These are phyloP conservation scores for Oscheius sp. DNA, from an alignment of 2,888 invertebrate species.

Conservation along the genomic window DNA sequence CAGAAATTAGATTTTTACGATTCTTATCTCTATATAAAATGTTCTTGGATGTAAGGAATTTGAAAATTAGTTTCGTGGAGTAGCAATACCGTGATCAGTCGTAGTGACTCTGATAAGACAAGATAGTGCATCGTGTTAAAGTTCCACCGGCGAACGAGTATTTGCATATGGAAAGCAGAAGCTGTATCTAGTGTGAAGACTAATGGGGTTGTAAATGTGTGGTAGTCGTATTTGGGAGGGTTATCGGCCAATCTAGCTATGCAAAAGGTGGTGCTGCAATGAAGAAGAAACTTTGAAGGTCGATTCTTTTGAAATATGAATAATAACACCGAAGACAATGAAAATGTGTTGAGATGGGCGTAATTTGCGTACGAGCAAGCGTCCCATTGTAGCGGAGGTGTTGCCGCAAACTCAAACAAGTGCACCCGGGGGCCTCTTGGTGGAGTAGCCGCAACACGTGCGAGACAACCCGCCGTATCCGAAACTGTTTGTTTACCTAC, in stretches of 20 bases:
- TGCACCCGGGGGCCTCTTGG: slow-evolving; percentile 7
- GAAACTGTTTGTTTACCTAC: slow-evolving; percentile 13
- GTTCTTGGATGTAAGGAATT: neutral
- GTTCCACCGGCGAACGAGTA: neutral
- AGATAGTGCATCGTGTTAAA: slow-evolving; percentile 11
- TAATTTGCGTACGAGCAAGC: slow-evolving; percentile 26
- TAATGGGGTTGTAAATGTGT: slow-evolving; percentile 18
- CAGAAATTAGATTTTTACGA: no score
- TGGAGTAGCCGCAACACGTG: slow-evolving; percentile 25
- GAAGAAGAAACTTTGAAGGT: neutral
- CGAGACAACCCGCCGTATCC: slow-evolving; percentile 6
- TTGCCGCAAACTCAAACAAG: slow-evolving; percentile 28
- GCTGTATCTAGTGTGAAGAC: slow-evolving; percentile 14
- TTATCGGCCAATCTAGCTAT: no score
- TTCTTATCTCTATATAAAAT: no score
- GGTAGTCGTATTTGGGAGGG: no score
- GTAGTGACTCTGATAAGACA: slow-evolving; percentile 19
- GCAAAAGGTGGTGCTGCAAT: no score
- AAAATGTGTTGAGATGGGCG: slow-evolving; percentile 26
- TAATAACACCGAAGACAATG: slow-evolving; percentile 18
- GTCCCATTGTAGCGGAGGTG: slow-evolving; percentile 30
- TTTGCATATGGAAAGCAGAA: slow-evolving; percentile 14
- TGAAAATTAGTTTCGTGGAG: neutral
- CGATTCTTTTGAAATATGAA: neutral
- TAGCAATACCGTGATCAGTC: slow-evolving; percentile 21